phyloP scores from a whole-genome alignment of 2,797 vertebrate species.

The Manis pentadactyla region DNA sequence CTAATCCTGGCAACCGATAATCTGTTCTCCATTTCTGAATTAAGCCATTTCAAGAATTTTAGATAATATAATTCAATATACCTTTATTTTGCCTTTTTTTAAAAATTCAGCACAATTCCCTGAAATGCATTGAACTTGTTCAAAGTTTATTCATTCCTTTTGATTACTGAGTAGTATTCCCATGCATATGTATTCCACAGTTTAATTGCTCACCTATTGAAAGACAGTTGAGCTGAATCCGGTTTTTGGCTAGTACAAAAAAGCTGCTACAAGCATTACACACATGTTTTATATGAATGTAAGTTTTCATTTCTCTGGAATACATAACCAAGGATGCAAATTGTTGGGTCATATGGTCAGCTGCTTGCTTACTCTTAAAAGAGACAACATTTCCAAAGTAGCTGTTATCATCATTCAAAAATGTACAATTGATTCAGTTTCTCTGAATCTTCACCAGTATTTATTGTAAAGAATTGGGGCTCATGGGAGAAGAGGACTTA shows the following conservation, averaged over 20 bases:
- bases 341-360: not conserved
- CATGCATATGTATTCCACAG: accelerated
- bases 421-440: not conserved
- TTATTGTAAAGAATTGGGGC: not conserved
- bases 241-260: not conserved
- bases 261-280: not conserved
- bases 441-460: not conserved
- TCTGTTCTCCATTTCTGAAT: not conserved
- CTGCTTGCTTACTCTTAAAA: not conserved
- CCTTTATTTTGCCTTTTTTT: not conserved
- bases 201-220: not conserved
- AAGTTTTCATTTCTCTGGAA: not conserved
- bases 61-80: not conserved
- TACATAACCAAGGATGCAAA: not conserved
- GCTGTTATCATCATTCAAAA: not conserved
- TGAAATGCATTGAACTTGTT: not conserved
- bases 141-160: not conserved
- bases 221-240: not conserved
- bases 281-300: not conserved
- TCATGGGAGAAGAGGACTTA: not conserved
- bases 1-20: not conserved
- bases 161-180: not conserved
- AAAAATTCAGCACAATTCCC: not conserved
- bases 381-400: not conserved
- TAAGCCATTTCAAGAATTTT: not conserved